These are phyloP conservation scores for Pangasius larnaudii DNA, from an alignment of 2,797 vertebrate genomes.

Conservation along the genomic window DNA sequence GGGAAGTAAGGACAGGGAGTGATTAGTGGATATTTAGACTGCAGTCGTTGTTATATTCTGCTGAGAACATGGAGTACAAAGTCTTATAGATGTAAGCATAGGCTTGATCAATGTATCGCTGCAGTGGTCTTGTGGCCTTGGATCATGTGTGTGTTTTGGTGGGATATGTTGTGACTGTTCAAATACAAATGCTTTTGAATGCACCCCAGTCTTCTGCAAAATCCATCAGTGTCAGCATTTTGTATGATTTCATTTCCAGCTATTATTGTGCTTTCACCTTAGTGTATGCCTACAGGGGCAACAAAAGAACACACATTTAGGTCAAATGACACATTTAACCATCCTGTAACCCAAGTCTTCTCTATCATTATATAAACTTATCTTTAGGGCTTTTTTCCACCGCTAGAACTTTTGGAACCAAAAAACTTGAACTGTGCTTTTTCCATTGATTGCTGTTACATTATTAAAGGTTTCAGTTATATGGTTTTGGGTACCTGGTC, in stretches of 20 bases:
- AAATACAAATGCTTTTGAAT: conserved; percentile 1
- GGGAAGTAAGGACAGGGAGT: conserved; percentile 30
- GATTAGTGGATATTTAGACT: conserved; percentile 32
- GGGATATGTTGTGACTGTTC: neutral
- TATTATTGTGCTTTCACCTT: conserved; percentile 7
- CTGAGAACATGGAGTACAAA: conserved; percentile 7
- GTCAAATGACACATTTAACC: conserved; percentile 40
- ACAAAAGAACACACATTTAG: conserved; percentile 6
- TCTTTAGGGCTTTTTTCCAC: neutral
- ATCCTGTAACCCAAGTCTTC: conserved; percentile 35
- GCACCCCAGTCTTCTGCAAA: neutral
- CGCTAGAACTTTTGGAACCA: neutral
- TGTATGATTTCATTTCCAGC: conserved; percentile 14
- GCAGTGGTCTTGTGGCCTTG: conserved; percentile 18
- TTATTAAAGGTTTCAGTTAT: neutral
- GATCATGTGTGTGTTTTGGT: conserved; percentile 4
- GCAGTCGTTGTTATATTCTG: conserved; percentile 20
- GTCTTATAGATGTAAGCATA: neutral
- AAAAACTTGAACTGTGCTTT: neutral
- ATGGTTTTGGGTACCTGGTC: neutral
- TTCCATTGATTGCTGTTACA: neutral
- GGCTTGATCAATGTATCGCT: neutral
- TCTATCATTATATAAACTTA: conserved; percentile 37
- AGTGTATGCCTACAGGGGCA: conserved; percentile 13
- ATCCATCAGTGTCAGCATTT: neutral